phyloP scores from a whole-genome alignment of 2,888 invertebrate genomes.

The Catonia carolina region DNA sequence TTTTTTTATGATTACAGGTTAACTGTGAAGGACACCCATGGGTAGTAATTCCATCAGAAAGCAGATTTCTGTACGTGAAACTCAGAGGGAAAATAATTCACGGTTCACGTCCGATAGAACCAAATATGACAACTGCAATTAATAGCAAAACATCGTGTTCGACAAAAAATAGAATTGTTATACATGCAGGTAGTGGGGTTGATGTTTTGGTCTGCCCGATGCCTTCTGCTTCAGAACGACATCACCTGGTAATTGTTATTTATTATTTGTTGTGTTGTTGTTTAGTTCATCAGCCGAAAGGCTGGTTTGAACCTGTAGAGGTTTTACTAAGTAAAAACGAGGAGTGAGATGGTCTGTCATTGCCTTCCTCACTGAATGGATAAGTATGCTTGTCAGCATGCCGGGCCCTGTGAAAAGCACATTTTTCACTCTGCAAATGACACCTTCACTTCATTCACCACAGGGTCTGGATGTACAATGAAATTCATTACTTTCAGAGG shows the following conservation, averaged over 20 bases:
- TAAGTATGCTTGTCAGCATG: too few species aligned
- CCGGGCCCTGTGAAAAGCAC: too few species aligned
- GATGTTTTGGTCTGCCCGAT: slow-evolving; percentile 56
- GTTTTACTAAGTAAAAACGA: too few species aligned
- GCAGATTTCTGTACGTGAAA: slow-evolving; percentile 72
- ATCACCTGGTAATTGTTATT: slow-evolving; percentile 56
- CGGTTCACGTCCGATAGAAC: slow-evolving; percentile 38
- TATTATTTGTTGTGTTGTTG: too few species aligned
- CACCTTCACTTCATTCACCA: too few species aligned
- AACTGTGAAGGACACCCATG: slow-evolving; percentile 74
- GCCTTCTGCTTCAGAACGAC: slow-evolving; percentile 44
- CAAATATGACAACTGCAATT: slow-evolving; percentile 51
- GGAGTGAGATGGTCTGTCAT: too few species aligned
- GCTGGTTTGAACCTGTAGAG: too few species aligned
- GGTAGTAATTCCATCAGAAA: slow-evolving; percentile 66
- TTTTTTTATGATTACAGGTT: slow-evolving; percentile 49
- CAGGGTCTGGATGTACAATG: too few species aligned
- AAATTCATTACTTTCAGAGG: too few species aligned
- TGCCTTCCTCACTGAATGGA: too few species aligned
- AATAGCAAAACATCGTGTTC: slow-evolving; percentile 54
- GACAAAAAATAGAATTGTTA: slow-evolving; percentile 69
- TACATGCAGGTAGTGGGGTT: slow-evolving; percentile 63
- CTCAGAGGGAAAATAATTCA: slow-evolving; percentile 51
- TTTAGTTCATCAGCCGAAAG: too few species aligned
- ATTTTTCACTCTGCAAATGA: too few species aligned